Evolutionary conservation across 2,888 invertebrate species (phyloP), one percentile per base, ranked within the genome.

Genomic region (Melieria omissa): DNA sequence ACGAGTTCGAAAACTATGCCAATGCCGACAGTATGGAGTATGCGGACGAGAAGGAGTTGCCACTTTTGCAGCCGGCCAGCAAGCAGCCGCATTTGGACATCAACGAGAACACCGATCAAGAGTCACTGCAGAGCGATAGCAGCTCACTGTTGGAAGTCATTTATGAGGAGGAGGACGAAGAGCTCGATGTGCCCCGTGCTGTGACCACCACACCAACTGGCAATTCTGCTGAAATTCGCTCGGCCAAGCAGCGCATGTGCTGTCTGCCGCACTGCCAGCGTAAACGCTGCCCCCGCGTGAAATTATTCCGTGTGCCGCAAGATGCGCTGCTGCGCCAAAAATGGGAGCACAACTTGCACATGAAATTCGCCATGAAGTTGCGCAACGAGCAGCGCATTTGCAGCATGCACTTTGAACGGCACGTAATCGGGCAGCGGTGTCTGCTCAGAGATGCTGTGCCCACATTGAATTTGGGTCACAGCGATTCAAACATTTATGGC

Each of bases 141-240:
- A 62, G 63, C 62, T 63, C 69, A 55, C 55, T 69, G 4, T 62
- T 69, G 69, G 41, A 69, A 55, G 42, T 69, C 9, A 69, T 69
- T 63, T 55, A 54, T 41, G 69, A 69, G 41, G 69, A 69, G 52
- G 12, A 52, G 8, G 14, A 52, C 52, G 14, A 52, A 81, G 84
- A 64, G 84, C 84, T 45, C 84, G 69, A 79, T 81, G 12, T 70
- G 83, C 71, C 81, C 83, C 0, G 82, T 84, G 68, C 83, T 84
- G 5, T 84, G 84, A 0, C 68, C 84, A 5, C 79, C 52, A 52
- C 52, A 52, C 5, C 52, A 52, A n/a, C 12, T n/a, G 52, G 14
- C 65, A 80, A 44, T 80, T 82, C 60, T 78, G 81, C 1, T 79
- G 82, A 29, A 29, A 29, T 29, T 29, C 45, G 67, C 10, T 49